Base-by-base conservation (phyloP, 2,888 invertebrate genomes). In the Hoplodrina ambigua region DNA sequence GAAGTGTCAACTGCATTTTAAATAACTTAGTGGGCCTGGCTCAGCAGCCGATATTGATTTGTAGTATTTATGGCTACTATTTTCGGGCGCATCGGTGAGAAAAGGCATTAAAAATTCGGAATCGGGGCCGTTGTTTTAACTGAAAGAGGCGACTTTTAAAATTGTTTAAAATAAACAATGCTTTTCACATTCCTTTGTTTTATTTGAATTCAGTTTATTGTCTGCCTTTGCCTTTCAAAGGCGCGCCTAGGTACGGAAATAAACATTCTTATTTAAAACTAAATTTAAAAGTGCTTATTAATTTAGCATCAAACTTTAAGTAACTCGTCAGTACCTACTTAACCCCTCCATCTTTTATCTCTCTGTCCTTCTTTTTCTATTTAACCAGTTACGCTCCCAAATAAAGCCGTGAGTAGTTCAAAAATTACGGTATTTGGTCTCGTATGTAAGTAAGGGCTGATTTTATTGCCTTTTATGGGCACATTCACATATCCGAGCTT, bases 1-100 rank as follows among this genome's bases (percentile, higher is more conserved):
- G 94, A 94, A 89, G 92, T 94, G 94, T 93, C 93, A 94, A 93
- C 93, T 94, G 93, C 92, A 94, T 94, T 94, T 94, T 94, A 94
- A 95, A 95, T 94, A 94, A 94, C 92, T 94, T 93, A 94, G 93
- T 87, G 85, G 86, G 85, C 85, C 84, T 86, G 83, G 84, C 83
- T 86, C 85, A 83, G 83, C 80, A 84, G 84, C 80, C 85, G 72
- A 85, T 91, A 93, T 93, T 92, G 92, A 93, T 94, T 93, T 90
- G 87, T 87, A 87, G 87, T 93, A 93, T 92, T 92, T 89, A 68
- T 70, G 85, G 81, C 68, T 30, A 76, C 79, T 77, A 72, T 75
- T 81, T 84, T 72, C 25, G 60, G 63, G 25, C 62, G 44, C 54
- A 72, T 54, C 69, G 37, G 70, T 72, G 76, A 66, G 71, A 75